Percentiles rank a stretch among this genome's conserved stretches.
Evolutionary conservation across 2,888 invertebrate genomes (phyloP).

Genomic region (Hypena proboscidalis): DNA sequence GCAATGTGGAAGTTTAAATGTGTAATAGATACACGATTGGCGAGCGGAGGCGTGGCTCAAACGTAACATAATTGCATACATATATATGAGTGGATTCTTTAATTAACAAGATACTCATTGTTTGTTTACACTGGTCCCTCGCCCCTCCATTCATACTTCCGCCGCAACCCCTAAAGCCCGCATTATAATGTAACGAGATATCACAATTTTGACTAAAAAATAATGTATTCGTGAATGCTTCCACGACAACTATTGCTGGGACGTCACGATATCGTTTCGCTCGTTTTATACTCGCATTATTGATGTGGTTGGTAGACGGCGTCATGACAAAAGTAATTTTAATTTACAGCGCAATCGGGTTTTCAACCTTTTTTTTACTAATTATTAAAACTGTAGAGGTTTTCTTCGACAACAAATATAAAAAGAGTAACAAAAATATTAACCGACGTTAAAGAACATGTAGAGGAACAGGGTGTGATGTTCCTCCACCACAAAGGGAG

Average conservation of each 20-base stretch:
- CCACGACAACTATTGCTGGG: neutral
- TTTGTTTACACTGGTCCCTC: conserved; percentile 19
- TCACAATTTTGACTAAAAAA: conserved; percentile 5
- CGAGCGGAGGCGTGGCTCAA: conserved; percentile 12
- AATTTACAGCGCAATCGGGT: too few species aligned
- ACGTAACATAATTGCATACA: conserved; percentile 44
- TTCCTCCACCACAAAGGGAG: too few species aligned
- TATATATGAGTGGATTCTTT: conserved; percentile 47
- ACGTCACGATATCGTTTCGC: neutral
- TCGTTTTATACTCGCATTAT: neutral
- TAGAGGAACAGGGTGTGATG: too few species aligned
- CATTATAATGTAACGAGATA: conserved; percentile 22
- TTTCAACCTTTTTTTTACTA: too few species aligned
- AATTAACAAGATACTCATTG: conserved; percentile 35
- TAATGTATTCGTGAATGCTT: conserved; percentile 1
- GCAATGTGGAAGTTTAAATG: conserved; percentile 40
- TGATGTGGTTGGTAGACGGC: too few species aligned
- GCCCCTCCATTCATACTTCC: neutral
- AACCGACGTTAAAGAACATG: too few species aligned
- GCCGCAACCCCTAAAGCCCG: conserved; percentile 10
- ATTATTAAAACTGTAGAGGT: too few species aligned
- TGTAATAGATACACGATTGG: conserved; percentile 31
- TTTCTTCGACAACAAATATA: too few species aligned
- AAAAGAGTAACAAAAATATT: too few species aligned
- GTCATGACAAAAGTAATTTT: too few species aligned